phyloP scores from a whole-genome alignment of 92 coral and sea anemone species.

The Montipora capitata region DNA sequence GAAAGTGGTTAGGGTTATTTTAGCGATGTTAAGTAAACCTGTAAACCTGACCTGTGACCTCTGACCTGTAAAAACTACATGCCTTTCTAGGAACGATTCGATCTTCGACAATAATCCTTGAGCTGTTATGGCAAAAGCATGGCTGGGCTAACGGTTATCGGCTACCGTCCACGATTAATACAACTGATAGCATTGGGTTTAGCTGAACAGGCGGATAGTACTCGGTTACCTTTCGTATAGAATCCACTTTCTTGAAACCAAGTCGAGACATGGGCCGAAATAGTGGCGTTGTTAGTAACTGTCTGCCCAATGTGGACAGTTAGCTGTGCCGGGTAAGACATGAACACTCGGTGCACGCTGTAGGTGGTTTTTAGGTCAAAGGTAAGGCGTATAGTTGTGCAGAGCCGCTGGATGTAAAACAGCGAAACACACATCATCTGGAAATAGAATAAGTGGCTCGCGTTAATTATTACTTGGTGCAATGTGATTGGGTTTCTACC shows the following conservation, averaged over 20 bases:
- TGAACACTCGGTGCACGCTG: constrained; percentile 43
- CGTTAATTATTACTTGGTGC: too few species aligned
- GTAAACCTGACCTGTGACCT: too few species aligned
- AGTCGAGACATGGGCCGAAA: constrained; percentile 70
- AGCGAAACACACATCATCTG: constrained; percentile 73
- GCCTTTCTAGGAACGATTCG: too few species aligned
- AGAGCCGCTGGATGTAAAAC: constrained; percentile 66
- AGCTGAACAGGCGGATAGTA: neutral
- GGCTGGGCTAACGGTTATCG: too few species aligned
- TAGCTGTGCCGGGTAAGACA: constrained; percentile 70
- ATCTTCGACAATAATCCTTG: too few species aligned
- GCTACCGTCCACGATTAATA: too few species aligned
- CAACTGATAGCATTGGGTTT: neutral
- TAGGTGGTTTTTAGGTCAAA: constrained; percentile 64
- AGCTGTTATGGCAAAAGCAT: too few species aligned
- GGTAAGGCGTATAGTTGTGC: constrained; percentile 61
- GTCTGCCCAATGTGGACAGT: constrained; percentile 67
- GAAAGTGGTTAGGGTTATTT: too few species aligned
- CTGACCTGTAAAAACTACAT: too few species aligned
- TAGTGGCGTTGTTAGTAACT: constrained; percentile 60
- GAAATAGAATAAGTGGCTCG: too few species aligned
- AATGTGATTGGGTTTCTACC: too few species aligned
- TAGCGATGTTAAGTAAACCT: too few species aligned
- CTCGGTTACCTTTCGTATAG: constrained; percentile 30
- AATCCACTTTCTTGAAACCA: constrained; percentile 68